A percentile compares a stretch with the other conserved stretches of the same genome.
phyloP scores from a whole-genome alignment of 2,797 vertebrate species.

The Urosaurus nigricauda region DNA sequence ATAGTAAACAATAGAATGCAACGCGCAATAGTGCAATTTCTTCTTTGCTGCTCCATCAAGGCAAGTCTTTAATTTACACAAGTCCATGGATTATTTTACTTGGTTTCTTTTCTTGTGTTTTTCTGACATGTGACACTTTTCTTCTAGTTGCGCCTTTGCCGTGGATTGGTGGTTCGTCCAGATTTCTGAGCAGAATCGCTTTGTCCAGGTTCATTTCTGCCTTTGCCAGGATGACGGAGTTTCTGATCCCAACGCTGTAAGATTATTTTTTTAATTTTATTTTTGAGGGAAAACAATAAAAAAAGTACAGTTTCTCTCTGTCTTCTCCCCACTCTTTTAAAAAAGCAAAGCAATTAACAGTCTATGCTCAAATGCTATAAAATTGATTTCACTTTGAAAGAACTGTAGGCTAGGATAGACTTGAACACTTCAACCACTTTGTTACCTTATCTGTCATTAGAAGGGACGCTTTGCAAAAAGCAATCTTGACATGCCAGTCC shows the following conservation, averaged over 20 bases:
- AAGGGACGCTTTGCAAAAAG: not conserved
- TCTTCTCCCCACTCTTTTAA: not conserved
- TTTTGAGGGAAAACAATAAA: not conserved
- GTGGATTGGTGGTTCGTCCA: constrained; percentile 70
- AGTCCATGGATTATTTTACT: constrained; percentile 64
- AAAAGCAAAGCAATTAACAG: not conserved
- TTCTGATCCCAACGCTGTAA: constrained; percentile 87
- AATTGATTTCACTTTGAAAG: not conserved
- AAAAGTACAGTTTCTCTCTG: not conserved
- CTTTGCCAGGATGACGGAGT: constrained; percentile 79
- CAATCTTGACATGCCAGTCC: not conserved
- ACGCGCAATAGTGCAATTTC: constrained; percentile 97
- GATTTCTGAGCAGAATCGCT: constrained; percentile 68
- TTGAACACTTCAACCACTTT: not conserved
- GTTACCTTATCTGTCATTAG: not conserved
- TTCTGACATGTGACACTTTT: constrained; percentile 20
- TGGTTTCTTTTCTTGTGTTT: not conserved
- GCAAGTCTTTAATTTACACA: constrained; percentile 72
- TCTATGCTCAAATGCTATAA: not conserved
- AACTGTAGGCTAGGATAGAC: not conserved
- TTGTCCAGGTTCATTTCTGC: constrained; percentile 72
- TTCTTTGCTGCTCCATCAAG: constrained; percentile 81
- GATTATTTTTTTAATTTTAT: not conserved
- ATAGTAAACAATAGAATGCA: constrained; percentile 86
- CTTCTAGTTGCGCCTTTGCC: constrained; percentile 76